Evolutionary conservation across 2,797 vertebrate species (phyloP).

Genomic region (Novumbra hubbsi): DNA sequence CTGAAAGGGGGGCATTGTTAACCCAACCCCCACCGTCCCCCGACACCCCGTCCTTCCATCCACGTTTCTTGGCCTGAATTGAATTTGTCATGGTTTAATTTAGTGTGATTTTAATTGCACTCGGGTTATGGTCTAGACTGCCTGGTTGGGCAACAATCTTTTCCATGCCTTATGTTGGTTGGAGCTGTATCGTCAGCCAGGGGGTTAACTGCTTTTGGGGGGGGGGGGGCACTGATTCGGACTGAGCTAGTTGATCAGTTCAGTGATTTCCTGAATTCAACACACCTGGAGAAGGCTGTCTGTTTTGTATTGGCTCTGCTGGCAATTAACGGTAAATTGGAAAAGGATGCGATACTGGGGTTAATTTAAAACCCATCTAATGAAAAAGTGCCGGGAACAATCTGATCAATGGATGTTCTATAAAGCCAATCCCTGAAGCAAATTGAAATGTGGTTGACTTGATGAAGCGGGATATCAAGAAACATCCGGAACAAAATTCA

Average conservation of each 20-base stretch:
- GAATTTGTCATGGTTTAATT: conserved; percentile 32
- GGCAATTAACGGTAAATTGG: neutral
- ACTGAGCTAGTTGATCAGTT: too few species aligned
- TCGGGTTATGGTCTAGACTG: conserved; percentile 2
- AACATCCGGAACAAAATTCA: conserved; percentile 25
- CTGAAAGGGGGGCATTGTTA: conserved; percentile 55
- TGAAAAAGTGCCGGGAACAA: neutral
- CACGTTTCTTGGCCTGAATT: conserved; percentile 32
- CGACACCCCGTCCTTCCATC: neutral
- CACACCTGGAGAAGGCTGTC: neutral
- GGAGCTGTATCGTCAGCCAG: neutral
- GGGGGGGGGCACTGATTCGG: neutral
- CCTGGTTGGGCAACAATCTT: conserved; percentile 18
- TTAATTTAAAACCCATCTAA: neutral
- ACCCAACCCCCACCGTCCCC: conserved; percentile 27
- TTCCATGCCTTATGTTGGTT: neutral
- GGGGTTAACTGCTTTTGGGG: too few species aligned
- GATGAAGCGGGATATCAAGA: conserved; percentile 33
- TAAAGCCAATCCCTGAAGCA: conserved; percentile 1
- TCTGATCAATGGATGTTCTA: neutral
- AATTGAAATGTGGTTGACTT: conserved; percentile 33
- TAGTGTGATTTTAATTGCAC: conserved; percentile 22
- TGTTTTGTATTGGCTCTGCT: neutral
- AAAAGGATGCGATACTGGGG: neutral
- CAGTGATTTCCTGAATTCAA: too few species aligned